Conservation (phyloP, 1,140 invertebrate species). For the Pseudobourletiella spinata region DNA sequence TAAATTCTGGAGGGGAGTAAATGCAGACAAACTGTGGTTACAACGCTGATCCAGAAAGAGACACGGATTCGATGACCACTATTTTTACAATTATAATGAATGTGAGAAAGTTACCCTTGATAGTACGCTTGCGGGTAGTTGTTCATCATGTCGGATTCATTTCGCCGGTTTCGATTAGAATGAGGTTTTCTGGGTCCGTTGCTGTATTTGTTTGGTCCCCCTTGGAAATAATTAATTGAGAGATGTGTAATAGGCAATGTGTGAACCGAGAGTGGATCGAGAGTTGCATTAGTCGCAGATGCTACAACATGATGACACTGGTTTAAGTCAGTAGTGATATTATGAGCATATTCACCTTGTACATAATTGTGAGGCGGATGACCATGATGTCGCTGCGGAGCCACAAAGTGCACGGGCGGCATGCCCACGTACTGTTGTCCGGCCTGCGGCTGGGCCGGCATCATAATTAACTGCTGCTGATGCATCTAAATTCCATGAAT, state of each 20-base stretch:
- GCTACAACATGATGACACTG: constrained; percentile 3
- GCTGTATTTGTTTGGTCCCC: not conserved
- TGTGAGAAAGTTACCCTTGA: too few species aligned
- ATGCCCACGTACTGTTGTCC: constrained; percentile 7
- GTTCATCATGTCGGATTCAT: constrained; percentile 5
- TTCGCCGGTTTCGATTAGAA: not conserved
- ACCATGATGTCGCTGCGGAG: constrained; percentile 9
- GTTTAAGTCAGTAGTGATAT: constrained; percentile 19
- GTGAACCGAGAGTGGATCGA: constrained; percentile 11
- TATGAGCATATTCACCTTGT: constrained; percentile 7
- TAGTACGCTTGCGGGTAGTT: too few species aligned
- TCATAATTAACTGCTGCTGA: constrained; percentile 12
- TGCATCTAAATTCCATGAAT: constrained; percentile 15
- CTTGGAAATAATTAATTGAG: constrained; percentile 2
- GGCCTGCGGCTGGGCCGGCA: constrained; percentile 3
- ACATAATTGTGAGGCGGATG: constrained; percentile 18
- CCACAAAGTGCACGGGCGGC: constrained; percentile 7
- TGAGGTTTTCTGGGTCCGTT: not conserved
- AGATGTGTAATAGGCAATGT: constrained; percentile 4
- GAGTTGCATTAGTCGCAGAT: constrained; percentile 8
- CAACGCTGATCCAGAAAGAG: too few species aligned
- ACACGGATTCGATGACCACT: too few species aligned
- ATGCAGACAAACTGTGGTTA: too few species aligned
- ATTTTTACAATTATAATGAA: too few species aligned
- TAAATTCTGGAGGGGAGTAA: too few species aligned